Percentiles rank a stretch among this genome's conserved stretches.
These are phyloP conservation scores for Lamprologus ornatipinnis DNA, from an alignment of 2,113 vertebrate genomes.

Conservation along the genomic window DNA sequence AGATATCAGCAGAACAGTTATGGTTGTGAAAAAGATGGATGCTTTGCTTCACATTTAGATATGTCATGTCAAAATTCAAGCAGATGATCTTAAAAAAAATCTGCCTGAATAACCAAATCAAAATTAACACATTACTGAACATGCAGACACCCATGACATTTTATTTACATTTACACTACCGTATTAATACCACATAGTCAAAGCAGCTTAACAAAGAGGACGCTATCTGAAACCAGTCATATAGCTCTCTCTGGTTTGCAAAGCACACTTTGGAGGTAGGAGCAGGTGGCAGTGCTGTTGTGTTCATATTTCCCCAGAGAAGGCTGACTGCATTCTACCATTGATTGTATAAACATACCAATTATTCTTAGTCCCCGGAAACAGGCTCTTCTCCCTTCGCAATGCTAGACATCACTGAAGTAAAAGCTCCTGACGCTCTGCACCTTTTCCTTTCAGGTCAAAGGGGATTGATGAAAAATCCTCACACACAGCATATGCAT, in stretches of 20 bases:
- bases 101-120: not conserved
- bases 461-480: not conserved
- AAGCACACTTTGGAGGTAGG: not conserved
- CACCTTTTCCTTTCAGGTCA: not conserved
- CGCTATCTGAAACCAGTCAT: not conserved
- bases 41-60: not conserved
- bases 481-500: not conserved
- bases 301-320: constrained; percentile 57
- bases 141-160: not conserved
- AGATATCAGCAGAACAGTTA: not conserved
- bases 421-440: not conserved
- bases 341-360: constrained; percentile 56
- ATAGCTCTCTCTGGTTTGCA: not conserved
- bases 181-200: not conserved
- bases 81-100: not conserved
- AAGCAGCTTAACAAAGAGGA: not conserved
- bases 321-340: constrained; percentile 20
- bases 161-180: not conserved
- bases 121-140: not conserved
- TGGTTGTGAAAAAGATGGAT: not conserved
- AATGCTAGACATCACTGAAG: constrained; percentile 1
- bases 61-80: not conserved
- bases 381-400: constrained; percentile 22
- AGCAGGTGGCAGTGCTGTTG: constrained; percentile 33
- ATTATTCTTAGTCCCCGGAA: constrained; percentile 51